Conservation (phyloP, 2,113 vertebrate species). For the Lasiurus borealis region DNA sequence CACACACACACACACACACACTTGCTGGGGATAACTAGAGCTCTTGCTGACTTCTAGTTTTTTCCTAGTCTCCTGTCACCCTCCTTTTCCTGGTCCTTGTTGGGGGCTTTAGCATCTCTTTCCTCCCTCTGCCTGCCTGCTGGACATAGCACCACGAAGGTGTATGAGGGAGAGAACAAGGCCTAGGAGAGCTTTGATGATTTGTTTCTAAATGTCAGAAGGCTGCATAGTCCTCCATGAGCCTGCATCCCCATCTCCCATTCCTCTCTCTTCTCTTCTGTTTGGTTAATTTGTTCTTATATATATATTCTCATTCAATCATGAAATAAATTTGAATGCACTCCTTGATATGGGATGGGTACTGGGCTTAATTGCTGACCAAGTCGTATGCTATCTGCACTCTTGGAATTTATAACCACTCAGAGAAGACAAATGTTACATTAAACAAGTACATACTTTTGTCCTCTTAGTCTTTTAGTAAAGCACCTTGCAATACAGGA, state of each 20-base stretch:
- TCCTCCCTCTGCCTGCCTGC: accelerated
- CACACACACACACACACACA: accelerated
- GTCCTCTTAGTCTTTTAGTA: neutral
- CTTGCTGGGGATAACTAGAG: accelerated
- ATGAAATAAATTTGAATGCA: neutral
- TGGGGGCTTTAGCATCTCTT: neutral
- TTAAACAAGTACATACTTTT: accelerated
- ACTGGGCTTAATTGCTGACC: neutral
- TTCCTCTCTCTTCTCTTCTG: neutral
- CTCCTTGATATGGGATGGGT: neutral
- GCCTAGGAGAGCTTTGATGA: neutral
- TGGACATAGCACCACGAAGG: accelerated
- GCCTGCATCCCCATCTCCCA: neutral
- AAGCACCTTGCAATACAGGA: neutral
- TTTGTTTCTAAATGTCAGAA: neutral
- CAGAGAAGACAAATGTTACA: neutral
- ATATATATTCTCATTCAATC: neutral
- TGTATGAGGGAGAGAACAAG: neutral
- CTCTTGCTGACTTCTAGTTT: accelerated
- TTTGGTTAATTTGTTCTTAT: neutral
- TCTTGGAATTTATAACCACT: neutral
- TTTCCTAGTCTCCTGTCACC: neutral
- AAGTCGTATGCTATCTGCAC: accelerated
- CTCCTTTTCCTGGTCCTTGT: neutral
- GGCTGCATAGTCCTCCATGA: accelerated